Conservation (phyloP, 2,113 vertebrate genomes). For the Sinocyclocheilus maitianheensis region DNA sequence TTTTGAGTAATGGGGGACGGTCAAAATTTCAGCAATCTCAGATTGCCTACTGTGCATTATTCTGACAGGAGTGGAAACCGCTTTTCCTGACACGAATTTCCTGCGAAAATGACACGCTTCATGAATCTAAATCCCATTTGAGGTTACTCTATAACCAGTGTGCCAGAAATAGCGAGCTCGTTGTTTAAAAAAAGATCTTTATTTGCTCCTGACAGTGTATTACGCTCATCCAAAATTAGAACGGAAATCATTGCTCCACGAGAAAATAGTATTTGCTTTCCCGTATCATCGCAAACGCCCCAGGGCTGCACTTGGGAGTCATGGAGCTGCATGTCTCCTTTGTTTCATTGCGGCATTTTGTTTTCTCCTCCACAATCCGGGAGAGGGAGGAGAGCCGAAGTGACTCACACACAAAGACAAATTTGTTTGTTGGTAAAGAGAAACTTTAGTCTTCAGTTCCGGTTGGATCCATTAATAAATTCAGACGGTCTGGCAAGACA, state of each 20-base stretch:
- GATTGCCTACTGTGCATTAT: constrained; percentile 8
- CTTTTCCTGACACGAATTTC: constrained; percentile 23
- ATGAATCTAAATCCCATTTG: constrained; percentile 52
- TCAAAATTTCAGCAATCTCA: neutral
- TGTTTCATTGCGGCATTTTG: constrained; percentile 77
- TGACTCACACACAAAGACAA: constrained; percentile 77
- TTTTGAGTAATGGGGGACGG: constrained; percentile 11
- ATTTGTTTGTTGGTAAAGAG: constrained; percentile 82
- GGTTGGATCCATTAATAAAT: constrained; percentile 77
- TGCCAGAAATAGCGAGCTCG: constrained; percentile 61
- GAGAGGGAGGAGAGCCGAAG: constrained; percentile 68
- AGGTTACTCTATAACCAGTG: constrained; percentile 49
- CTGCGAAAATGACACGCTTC: constrained; percentile 52
- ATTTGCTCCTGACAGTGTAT: constrained; percentile 65
- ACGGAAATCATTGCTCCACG: constrained; percentile 71
- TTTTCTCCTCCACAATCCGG: constrained; percentile 57
- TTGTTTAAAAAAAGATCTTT: constrained; percentile 62
- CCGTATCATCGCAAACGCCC: constrained; percentile 72
- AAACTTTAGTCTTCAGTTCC: constrained; percentile 75
- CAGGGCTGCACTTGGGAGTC: constrained; percentile 68
- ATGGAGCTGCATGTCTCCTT: constrained; percentile 75
- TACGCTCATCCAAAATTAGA: constrained; percentile 73
- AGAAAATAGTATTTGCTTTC: constrained; percentile 76
- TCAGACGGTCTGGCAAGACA: constrained; percentile 65
- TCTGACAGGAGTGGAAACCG: constrained; percentile 19